These are phyloP conservation scores for Eupithecia centaureata DNA, from an alignment of 2,888 invertebrate species.

Conservation along the genomic window DNA sequence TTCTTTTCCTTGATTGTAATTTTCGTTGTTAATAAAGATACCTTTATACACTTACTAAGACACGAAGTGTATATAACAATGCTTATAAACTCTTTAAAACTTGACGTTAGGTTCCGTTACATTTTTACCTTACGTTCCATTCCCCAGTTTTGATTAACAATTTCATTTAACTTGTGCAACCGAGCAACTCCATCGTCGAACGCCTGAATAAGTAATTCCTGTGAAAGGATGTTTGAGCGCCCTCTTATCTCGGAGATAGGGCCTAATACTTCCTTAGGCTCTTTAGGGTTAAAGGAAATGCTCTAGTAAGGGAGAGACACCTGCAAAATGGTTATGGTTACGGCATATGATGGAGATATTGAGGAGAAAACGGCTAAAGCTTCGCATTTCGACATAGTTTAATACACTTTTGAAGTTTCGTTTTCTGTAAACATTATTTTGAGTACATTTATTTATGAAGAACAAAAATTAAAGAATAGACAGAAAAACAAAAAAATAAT, in stretches of 20 bases:
- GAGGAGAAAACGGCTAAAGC: background rate
- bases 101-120: background rate
- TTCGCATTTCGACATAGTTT: too few species aligned
- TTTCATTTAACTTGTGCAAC: background rate
- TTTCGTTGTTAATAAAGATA: too few species aligned
- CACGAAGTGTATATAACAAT: too few species aligned
- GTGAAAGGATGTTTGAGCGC: slow-evolving; percentile 59
- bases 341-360: background rate
- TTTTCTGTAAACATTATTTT: too few species aligned
- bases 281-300: background rate
- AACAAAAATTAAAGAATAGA: too few species aligned
- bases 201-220: slow-evolving; percentile 60
- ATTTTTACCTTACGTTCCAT: background rate
- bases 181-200: slow-evolving; percentile 47
- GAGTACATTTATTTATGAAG: too few species aligned
- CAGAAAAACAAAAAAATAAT: too few species aligned
- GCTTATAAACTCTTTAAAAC: too few species aligned
- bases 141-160: background rate
- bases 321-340: background rate
- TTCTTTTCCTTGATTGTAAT: too few species aligned
- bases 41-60: too few species aligned
- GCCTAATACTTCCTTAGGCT: slow-evolving; percentile 28
- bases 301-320: background rate
- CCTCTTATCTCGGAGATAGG: slow-evolving; percentile 57
- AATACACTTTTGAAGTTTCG: too few species aligned